Evolutionary conservation across 2,797 vertebrate genomes (phyloP).

Genomic region (Enteromius paludinosus): DNA sequence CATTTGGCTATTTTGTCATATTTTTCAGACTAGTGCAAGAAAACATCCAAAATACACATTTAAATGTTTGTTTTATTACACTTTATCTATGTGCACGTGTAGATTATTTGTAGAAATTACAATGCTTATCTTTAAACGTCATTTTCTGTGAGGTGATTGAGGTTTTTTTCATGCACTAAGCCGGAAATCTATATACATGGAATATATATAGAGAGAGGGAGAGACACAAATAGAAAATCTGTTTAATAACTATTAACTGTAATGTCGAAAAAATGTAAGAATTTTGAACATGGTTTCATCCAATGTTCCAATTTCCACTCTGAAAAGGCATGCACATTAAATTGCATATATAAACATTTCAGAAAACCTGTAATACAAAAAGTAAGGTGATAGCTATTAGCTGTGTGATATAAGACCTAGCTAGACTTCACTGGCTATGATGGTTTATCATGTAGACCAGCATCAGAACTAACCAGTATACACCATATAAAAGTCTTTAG

Average conservation of each 20-base stretch:
- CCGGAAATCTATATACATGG: not conserved
- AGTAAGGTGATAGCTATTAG: not conserved
- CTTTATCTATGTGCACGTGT: not conserved
- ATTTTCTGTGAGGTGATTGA: not conserved
- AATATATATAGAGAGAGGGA: not conserved
- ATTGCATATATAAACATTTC: not conserved
- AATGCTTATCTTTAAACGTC: not conserved
- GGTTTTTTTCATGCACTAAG: not conserved
- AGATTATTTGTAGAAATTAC: not conserved
- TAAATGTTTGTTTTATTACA: not conserved
- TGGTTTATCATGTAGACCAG: not conserved
- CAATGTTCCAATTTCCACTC: not conserved
- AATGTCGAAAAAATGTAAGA: not conserved
- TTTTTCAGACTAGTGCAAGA: not conserved
- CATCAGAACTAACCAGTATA: not conserved
- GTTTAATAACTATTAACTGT: not conserved
- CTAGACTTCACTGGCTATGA: not conserved
- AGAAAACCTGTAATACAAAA: not conserved
- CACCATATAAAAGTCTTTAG: not conserved
- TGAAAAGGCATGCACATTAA: not conserved
- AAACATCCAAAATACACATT: not conserved
- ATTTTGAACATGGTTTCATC: not conserved
- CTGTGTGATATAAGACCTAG: not conserved
- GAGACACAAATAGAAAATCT: not conserved
- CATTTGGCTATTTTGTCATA: not conserved